Evolutionary conservation across 53 echinoderm and acorn worm species (phyloP), one percentile per base, ranked within the genome.

Genomic region (Actinopyga echinites): DNA sequence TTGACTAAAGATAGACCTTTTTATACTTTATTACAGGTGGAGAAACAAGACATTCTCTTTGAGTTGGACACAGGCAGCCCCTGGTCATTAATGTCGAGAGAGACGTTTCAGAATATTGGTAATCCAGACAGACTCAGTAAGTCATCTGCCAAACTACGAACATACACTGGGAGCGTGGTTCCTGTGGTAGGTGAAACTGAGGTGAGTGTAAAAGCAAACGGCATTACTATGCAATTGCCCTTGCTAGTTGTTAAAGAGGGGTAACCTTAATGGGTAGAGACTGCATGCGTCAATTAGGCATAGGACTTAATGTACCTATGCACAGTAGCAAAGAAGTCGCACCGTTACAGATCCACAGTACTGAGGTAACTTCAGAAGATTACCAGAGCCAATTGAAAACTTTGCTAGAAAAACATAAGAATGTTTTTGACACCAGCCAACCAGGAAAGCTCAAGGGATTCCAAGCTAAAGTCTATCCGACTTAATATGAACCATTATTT

Each of bases 1-100:
- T 25, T 74, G n/a, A 40, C 21, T 40, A n/a, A n/a, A n/a, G 44
- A 68, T 36, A 68, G 34, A 21, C 40, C 40, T 21, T 36, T 17
- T 34, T 37, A 68, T 21, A 21, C 22, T 68, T 68, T 34, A 6
- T 21, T 25, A 28, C 23, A 53, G 22, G 26, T 75, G 54, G 42
- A 29, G n/a, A 49, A 22, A 8, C 28, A 62, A 57, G 42, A 68
- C 8, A 29, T 73, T 0, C 11, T 32, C 25, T 52, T 87, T 44
- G 91, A 91, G 66, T 30, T 87, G 8, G 87, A 84, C 45, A 91
- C 84, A 42, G 91, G 91, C 23, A 79, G 79, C 60, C 80, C 85
- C 40, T 67, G 84, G 61, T 54, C 85, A 6, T 29, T 85, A 1
- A 28, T 89, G 6, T 36, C 85, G 4, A 57, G 55, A 25, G 62